phyloP scores from a whole-genome alignment of 2,113 vertebrate genomes.

The Bos taurus region ARS-UCD2.0 NC_037348.1:55541501-55542000 shows the following conservation, averaged over 20 bases:
- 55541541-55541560: background rate
- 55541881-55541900: background rate
- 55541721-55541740: background rate
- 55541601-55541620: background rate
- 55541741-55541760: background rate
- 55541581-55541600: background rate
- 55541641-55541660: background rate
- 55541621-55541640: background rate
- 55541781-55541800: background rate
- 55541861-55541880: background rate
- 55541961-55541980: background rate
- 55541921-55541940: background rate
- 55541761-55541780: background rate
- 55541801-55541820: too few species aligned
- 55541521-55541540: background rate
- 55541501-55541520: background rate
- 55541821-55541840: background rate
- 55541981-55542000: background rate
- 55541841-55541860: background rate
- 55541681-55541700: background rate
- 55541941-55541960: background rate
- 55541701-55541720: background rate
- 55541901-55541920: background rate
- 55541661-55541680: background rate
- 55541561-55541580: background rate